Evolutionary conservation across 1,140 invertebrate species (phyloP), one percentile per base, ranked within the genome.

Genomic region (Hermatobates lingyangjiaoensis): DNA sequence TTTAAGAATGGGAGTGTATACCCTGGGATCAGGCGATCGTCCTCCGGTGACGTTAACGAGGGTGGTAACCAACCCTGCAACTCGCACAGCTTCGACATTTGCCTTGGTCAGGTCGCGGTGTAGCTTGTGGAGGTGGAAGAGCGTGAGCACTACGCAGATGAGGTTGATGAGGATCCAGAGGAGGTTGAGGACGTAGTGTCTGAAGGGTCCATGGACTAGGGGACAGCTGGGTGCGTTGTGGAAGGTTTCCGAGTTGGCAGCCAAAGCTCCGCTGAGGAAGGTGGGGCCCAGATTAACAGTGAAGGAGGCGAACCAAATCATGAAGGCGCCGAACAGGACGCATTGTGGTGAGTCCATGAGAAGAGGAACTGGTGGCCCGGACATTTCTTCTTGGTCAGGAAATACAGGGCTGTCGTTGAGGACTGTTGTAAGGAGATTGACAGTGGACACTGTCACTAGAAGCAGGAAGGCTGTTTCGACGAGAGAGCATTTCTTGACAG

Each of bases 221-320:
- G 85, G 83, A 61, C 86, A 91, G 20, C 80, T 82, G 0, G 86
- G 85, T 0, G 82, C 74, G 53, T 80, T 75, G 54, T 81, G 77
- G 0, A 75, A 75, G n/a, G 73, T 74, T 57, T 84, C 83, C 0
- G 80, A 77, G 58, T 84, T 86, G n/a, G 83, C 83, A 0, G 84
- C 83, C 42, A 89, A 66, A 10, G 85, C 84, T 2, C 86, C 85
- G 50, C 80, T 84, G 56, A 89, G 69, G 67, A 93, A 90, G 3
- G 87, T 91, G 2, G 87, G 87, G 3, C 87, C 87, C 55, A 93
- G 72, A 67, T 93, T 90, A 61, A 92, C 87, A 10, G 87, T 88
- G 59, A 91, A 82, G 50, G 79, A 81, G 12, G 81, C 80, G 66
- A 90, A 89, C 88, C 87, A 91, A 60, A 90, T 90, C 79, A 91